These are phyloP conservation scores for Eledone cirrhosa DNA, from an alignment of 2,888 invertebrate genomes.

Conservation along the genomic window DNA sequence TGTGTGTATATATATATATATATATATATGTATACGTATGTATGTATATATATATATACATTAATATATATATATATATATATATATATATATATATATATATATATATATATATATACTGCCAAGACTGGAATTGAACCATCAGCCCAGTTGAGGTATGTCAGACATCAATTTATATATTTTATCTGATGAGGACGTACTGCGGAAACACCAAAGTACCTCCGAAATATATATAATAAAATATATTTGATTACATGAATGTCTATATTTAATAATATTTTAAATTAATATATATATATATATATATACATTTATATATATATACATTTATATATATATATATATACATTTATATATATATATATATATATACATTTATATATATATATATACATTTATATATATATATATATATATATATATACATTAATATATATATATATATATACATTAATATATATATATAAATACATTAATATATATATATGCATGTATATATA, in stretches of 20 bases:
- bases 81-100: background rate
- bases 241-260: too few species aligned
- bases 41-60: background rate
- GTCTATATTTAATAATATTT: background rate
- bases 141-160: too few species aligned
- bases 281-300: background rate
- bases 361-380: background rate
- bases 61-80: background rate
- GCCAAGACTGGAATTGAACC: too few species aligned
- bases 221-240: too few species aligned
- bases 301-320: background rate
- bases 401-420: constrained; percentile 6
- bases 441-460: background rate
- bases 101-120: background rate
- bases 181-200: background rate
- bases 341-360: constrained; percentile 2
- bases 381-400: constrained; percentile 2
- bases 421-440: background rate
- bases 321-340: constrained; percentile 2
- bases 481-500: constrained; percentile 25
- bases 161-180: background rate
- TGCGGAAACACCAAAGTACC: background rate
- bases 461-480: background rate
- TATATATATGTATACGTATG: background rate
- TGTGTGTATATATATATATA: background rate